Conservation (phyloP, 2,113 vertebrate species). For the Solenodon paradoxus region DNA sequence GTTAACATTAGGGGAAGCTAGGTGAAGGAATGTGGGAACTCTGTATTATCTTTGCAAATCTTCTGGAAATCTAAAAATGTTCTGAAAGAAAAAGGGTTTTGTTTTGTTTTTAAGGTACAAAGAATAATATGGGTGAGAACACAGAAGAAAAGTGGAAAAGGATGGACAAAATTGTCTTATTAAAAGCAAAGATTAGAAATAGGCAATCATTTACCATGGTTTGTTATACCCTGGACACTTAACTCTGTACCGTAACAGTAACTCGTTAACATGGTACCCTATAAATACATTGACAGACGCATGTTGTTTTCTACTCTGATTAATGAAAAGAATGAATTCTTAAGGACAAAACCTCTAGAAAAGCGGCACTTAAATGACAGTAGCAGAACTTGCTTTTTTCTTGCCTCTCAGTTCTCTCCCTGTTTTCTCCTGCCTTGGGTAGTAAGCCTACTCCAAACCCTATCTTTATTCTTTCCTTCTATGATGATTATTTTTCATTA, state of each 20-base stretch:
- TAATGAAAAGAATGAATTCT: slow-evolving; percentile 1
- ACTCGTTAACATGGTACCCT: neutral
- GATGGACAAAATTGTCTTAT: neutral
- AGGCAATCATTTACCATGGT: neutral
- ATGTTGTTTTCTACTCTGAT: neutral
- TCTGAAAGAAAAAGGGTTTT: neutral
- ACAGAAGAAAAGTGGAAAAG: neutral
- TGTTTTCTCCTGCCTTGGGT: neutral
- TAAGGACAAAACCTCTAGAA: neutral
- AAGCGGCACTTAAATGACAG: neutral
- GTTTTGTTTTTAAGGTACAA: neutral
- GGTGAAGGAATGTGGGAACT: neutral
- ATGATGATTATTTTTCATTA: neutral
- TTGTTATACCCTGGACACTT: neutral
- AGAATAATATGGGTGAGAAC: neutral
- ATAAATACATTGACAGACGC: neutral
- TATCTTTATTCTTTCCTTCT: neutral
- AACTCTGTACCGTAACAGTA: neutral
- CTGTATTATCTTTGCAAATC: neutral
- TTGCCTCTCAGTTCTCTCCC: neutral
- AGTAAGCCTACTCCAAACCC: neutral
- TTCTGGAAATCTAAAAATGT: neutral
- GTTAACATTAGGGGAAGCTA: neutral
- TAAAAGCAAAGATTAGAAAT: neutral
- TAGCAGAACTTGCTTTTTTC: neutral